A percentile compares a stretch with the other conserved stretches of the same genome.
These are phyloP conservation scores for Coboldia fuscipes DNA, from an alignment of 1,140 invertebrate genomes.

Conservation along the genomic window DNA sequence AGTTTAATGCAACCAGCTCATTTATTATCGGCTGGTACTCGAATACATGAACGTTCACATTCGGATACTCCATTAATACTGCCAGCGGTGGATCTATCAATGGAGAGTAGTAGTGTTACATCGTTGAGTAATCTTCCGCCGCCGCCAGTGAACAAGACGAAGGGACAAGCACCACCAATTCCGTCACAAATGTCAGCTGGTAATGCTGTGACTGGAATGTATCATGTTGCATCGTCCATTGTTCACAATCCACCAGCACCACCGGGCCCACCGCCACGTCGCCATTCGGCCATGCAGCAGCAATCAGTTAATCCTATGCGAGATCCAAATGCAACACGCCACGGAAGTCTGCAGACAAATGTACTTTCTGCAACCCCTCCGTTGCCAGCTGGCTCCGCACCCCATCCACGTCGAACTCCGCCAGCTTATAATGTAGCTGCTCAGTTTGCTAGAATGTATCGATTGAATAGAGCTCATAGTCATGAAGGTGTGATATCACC, in stretches of 20 bases:
- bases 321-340: too few relatives aligned
- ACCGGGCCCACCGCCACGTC: constrained; percentile 24
- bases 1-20: constrained; percentile 19
- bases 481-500: constrained; percentile 56
- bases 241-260: constrained; percentile 5
- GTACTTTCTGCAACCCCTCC: too few relatives aligned
- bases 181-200: background rate
- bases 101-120: constrained; percentile 88
- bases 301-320: background rate
- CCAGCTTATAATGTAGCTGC: constrained; percentile 56
- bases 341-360: too few relatives aligned
- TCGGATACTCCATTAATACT: constrained; percentile 63
- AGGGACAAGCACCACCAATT: background rate
- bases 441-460: constrained; percentile 55
- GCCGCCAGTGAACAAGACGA: too few relatives aligned
- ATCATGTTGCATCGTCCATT: constrained; percentile 4
- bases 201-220: constrained; percentile 2
- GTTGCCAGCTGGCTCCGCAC: too few relatives aligned
- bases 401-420: constrained; percentile 35
- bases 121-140: constrained; percentile 73
- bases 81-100: constrained; percentile 72
- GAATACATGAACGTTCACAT: constrained; percentile 72
- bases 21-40: constrained; percentile 10
- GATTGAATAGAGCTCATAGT: constrained; percentile 60
- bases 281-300: constrained; percentile 29